phyloP scores from a whole-genome alignment of 1,140 invertebrate genomes.

The Dinoponera quadriceps region DNA sequence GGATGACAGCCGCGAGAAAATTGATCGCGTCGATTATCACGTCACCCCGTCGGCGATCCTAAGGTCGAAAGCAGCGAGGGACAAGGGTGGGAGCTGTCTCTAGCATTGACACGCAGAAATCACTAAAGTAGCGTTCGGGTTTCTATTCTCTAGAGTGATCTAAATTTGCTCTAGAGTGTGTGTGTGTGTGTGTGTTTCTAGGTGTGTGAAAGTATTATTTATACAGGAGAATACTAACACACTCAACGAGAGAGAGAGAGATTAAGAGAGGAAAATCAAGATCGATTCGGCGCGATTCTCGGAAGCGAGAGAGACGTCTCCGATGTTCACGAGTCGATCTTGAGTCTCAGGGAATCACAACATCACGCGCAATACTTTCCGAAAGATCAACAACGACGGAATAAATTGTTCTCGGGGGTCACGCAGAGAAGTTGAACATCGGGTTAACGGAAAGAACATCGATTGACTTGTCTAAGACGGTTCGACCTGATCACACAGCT shows the following conservation, averaged over 20 bases:
- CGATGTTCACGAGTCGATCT: constrained; percentile 37
- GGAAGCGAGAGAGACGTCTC: background rate
- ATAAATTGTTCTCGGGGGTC: constrained; percentile 4
- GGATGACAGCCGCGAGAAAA: constrained; percentile 55
- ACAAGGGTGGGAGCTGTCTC: constrained; percentile 73
- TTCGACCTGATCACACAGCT: constrained; percentile 29
- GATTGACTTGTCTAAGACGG: constrained; percentile 12
- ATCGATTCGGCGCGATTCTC: constrained; percentile 40
- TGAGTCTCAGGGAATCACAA: constrained; percentile 34
- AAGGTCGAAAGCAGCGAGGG: constrained; percentile 82
- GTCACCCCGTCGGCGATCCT: constrained; percentile 65
- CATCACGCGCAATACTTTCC: constrained; percentile 24
- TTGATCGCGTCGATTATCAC: constrained; percentile 53
- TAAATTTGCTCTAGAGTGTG: constrained; percentile 44
- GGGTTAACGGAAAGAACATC: constrained; percentile 2
- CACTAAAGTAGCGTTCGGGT: constrained; percentile 53
- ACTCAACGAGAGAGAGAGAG: background rate
- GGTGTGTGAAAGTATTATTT: constrained; percentile 27
- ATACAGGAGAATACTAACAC: constrained; percentile 21
- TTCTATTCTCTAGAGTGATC: constrained; percentile 37
- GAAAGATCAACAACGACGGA: background rate
- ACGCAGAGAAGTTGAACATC: constrained; percentile 1
- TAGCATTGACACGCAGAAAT: constrained; percentile 52
- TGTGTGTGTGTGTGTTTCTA: constrained; percentile 24
- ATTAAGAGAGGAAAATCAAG: constrained; percentile 27